These are phyloP conservation scores for Odontothrips loti DNA, from an alignment of 2,888 invertebrate genomes.

Conservation along the genomic window DNA sequence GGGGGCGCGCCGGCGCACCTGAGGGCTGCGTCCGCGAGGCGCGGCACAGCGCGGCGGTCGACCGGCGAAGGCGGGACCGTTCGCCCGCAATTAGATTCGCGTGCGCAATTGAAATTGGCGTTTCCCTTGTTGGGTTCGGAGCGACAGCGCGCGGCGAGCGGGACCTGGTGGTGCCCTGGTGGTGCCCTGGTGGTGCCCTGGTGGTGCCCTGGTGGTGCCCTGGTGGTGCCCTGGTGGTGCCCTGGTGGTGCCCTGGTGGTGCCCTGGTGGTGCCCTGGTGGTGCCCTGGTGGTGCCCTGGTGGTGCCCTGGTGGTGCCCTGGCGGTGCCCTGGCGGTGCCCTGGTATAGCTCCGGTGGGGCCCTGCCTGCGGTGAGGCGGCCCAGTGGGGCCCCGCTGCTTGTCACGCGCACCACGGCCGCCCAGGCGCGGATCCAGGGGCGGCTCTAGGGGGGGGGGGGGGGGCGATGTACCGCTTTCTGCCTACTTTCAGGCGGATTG, in stretches of 20 bases:
- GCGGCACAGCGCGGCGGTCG: not conserved
- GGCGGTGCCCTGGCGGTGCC: too few relatives aligned
- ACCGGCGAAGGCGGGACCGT: not conserved
- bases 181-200: not conserved
- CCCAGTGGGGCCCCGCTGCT: too few relatives aligned
- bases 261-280: not conserved
- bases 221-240: not conserved
- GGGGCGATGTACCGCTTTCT: too few relatives aligned
- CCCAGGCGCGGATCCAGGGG: too few relatives aligned
- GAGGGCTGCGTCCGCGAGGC: not conserved
- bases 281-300: not conserved
- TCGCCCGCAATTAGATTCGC: not conserved
- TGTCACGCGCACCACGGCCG: too few relatives aligned
- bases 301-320: not conserved
- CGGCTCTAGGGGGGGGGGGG: too few relatives aligned
- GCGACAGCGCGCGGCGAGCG: not conserved
- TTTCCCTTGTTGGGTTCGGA: slow-evolving; percentile 21
- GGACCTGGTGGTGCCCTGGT: not conserved
- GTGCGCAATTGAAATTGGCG: slow-evolving; percentile 6
- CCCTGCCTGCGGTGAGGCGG: too few relatives aligned
- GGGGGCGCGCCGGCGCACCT: not conserved
- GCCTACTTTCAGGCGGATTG: too few relatives aligned
- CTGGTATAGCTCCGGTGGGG: too few relatives aligned
- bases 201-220: not conserved
- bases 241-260: not conserved